Evolutionary conservation across 2,113 vertebrate species (phyloP).

Genomic region (Xenopus tropicalis): UCB_Xtro_10.0 CM004447.2:41433501-41434000

Average conservation of each 20-base stretch:
- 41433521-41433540: slow-evolving; percentile 79
- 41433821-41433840: slow-evolving; percentile 50
- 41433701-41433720: too few relatives aligned
- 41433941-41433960: slow-evolving; percentile 49
- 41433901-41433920: slow-evolving; percentile 79
- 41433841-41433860: slow-evolving; percentile 75
- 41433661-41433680: too few relatives aligned
- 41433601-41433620: slow-evolving; percentile 58
- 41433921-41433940: slow-evolving; percentile 80
- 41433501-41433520: slow-evolving; percentile 87
- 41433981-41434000: too few relatives aligned
- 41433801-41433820: not conserved
- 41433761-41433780: too few relatives aligned
- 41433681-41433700: too few relatives aligned
- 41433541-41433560: slow-evolving; percentile 85
- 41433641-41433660: slow-evolving; percentile 64
- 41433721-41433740: too few relatives aligned
- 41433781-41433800: too few relatives aligned
- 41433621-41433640: slow-evolving; percentile 51
- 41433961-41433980: too few relatives aligned
- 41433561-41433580: slow-evolving; percentile 91
- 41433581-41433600: slow-evolving; percentile 88
- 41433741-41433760: too few relatives aligned
- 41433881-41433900: slow-evolving; percentile 69
- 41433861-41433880: slow-evolving; percentile 77